Conservation (phyloP, 2,113 vertebrate genomes). For the Heterotilapia buettikoferi region DNA sequence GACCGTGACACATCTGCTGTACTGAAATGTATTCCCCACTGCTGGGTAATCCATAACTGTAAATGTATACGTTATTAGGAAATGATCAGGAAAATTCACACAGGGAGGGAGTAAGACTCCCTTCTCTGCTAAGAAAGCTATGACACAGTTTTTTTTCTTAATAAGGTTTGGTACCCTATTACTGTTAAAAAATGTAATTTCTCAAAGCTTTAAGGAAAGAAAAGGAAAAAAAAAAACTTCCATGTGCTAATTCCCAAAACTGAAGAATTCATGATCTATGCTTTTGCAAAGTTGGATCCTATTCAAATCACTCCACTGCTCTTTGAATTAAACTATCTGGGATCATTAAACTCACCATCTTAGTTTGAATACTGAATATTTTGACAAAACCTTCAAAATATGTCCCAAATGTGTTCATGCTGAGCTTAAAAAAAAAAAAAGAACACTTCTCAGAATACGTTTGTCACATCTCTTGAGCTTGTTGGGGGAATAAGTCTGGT, state of each 20-base stretch:
- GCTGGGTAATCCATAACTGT: too few species aligned
- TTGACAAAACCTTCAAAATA: constrained; percentile 22
- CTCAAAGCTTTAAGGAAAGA: neutral
- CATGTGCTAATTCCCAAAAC: neutral
- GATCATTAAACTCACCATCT: neutral
- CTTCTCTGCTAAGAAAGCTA: neutral
- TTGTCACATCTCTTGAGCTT: constrained; percentile 22
- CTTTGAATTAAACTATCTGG: neutral
- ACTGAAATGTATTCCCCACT: too few species aligned
- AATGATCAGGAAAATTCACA: neutral
- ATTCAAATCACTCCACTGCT: neutral
- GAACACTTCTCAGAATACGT: constrained; percentile 21
- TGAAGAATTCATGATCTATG: neutral
- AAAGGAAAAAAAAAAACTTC: too few species aligned
- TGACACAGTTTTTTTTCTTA: neutral
- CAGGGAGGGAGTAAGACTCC: neutral
- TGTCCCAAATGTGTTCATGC: neutral
- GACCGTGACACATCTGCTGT: too few species aligned
- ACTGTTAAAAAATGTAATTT: neutral
- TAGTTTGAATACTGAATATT: neutral
- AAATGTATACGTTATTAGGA: neutral
- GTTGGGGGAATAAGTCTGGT: constrained; percentile 3
- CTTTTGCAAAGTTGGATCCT: neutral
- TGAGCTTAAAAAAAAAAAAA: constrained; percentile 30
- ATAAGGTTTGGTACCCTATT: neutral